phyloP scores from a whole-genome alignment of 2,113 vertebrate genomes.

The Sinocyclocheilus grahami region DNA sequence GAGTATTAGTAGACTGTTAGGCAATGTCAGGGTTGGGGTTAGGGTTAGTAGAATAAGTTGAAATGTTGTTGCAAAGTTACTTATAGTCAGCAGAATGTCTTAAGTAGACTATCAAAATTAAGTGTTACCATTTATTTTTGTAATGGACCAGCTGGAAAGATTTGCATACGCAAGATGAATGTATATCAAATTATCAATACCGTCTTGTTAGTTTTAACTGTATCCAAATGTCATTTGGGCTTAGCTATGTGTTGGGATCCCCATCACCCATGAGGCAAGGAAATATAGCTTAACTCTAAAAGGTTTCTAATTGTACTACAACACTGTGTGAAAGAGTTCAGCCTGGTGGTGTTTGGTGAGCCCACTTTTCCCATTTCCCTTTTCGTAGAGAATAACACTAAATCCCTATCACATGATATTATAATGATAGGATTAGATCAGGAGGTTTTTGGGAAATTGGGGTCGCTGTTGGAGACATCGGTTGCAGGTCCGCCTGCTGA shows the following conservation, averaged over 20 bases:
- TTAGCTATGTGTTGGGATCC: constrained; percentile 6
- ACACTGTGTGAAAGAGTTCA: not conserved
- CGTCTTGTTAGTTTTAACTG: not conserved
- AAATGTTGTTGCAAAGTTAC: too few species aligned
- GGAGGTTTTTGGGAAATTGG: constrained; percentile 22
- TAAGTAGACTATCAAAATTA: too few species aligned
- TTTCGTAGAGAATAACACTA: constrained; percentile 11
- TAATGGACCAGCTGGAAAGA: too few species aligned
- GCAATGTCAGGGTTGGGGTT: too few species aligned
- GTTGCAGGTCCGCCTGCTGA: constrained; percentile 1
- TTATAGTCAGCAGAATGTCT: too few species aligned
- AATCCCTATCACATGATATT: constrained; percentile 57
- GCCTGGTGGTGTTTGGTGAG: not conserved
- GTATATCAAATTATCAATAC: not conserved
- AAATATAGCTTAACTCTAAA: not conserved
- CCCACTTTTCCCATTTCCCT: not conserved
- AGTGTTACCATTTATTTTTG: too few species aligned
- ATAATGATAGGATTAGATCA: constrained; percentile 53
- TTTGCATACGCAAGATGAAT: not conserved
- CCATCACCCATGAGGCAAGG: not conserved
- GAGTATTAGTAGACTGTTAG: too few species aligned
- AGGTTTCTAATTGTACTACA: constrained; percentile 1
- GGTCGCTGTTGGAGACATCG: not conserved
- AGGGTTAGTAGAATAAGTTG: too few species aligned
- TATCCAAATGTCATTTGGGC: constrained; percentile 6